Base-by-base conservation (phyloP, 2,888 invertebrate species). In the Xanthorhoe spadicearia region DNA sequence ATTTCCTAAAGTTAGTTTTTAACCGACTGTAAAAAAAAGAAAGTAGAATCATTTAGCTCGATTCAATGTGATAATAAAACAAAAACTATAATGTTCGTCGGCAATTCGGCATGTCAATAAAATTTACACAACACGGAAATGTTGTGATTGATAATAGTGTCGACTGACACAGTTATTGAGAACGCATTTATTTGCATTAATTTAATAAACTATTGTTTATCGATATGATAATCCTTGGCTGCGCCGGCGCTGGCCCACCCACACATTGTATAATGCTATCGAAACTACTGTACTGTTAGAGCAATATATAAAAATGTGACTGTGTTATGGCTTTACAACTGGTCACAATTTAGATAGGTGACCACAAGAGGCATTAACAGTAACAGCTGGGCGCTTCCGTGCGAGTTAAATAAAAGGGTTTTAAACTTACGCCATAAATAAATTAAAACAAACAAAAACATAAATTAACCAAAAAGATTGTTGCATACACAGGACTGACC, bases 241-340 rank as follows among this genome's bases (percentile, higher is more conserved):
- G 64, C 66, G 66, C 64, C 69, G 71, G 74, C 75, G 73, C 72
- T 73, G 71, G 61, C 66, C 73, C 74, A 64, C 73, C 73, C 74
- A 72, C 73, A 63, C 67, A 0, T 28, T 23, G 38, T 52, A 56
- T 61, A 52, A 48, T 52, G 58, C 55, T 67, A 63, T 59, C 51
- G 38, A 57, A 57, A 57, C 48, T 49, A 54, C 35, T 2, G 18
- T 19, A 38, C 17, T 54, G 54, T 51, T 3, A 9, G 10, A 51
- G 2, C 6, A 23, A 10, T 51, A 13, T 4, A 18, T 3, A 13
- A 13, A 32, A 43, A 13, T 43, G 4, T 4, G 4, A 23, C 23
- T 23, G 23, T 23, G 4, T 23, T 23, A 23, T 23, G 1, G 23
- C 23, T 4, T 43, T 43, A 13, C 38, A 43, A 43, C 23, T 13